Evolutionary conservation across 2,113 vertebrate genomes (phyloP), one percentile per base, ranked within the genome.

Genomic region (Canis aureus): DNA sequence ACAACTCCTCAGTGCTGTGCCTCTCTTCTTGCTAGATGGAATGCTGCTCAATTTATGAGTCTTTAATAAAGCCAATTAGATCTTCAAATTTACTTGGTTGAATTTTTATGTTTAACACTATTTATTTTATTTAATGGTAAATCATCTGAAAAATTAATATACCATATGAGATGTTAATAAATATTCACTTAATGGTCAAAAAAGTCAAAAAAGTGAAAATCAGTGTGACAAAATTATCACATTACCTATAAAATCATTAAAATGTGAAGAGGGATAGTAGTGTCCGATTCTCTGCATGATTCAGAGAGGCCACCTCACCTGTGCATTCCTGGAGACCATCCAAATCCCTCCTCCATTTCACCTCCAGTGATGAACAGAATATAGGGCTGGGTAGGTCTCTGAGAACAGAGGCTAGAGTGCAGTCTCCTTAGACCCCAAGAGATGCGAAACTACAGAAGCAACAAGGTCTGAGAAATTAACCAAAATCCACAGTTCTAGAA

Each of bases 391-490:
- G 0, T 74, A n/a, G 20, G 0, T 83, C 17, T 67, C 84, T 62
- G 17, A 84, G 55, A 79, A 60, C 0, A 71, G n/a, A 11, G 16
- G 9, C 57, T 57, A 32, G 0, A 23, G 29, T n/a, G 51, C 7
- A 17, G 32, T 12, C 23, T 73, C 66, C 27, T 67, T n/a, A 19
- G 17, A 53, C 23, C 8, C 13, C 53, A 85, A 49, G 19, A 71
- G 25, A 73, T 32, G 43, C 17, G 43, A 78, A 89, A 73, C 38
- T 76, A 86, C 23, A 17, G 22, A 92, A 60, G 6, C n/a, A 78
- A 71, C 8, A 35, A 81, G n/a, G 22, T 71, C n/a, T 91, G n/a
- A 95, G 62, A 85, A 96, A 82, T 49, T 64, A 92, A 84, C 35
- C 16, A 57, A 79, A 79, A 38, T 9, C 25, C 71, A 74, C n/a